A percentile compares a stretch with the other conserved stretches of the same genome.
Evolutionary conservation across 1,140 invertebrate species (phyloP).

Genomic region (Schlechtendalia chinensis): DNA sequence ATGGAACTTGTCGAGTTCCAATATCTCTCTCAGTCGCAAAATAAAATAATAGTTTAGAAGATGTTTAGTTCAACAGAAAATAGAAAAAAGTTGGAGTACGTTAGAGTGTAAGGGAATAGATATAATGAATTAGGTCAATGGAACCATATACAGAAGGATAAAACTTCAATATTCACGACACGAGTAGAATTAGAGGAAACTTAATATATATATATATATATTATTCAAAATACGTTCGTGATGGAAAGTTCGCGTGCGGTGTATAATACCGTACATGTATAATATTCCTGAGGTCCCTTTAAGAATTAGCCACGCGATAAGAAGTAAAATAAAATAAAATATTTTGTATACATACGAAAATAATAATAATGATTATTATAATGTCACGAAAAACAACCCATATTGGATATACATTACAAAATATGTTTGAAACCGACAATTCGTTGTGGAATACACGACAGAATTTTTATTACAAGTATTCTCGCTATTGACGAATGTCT

Average conservation of each 20-base stretch:
- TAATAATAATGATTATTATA: slow-evolving; percentile 38
- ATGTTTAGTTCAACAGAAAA: not conserved
- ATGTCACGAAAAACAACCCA: slow-evolving; percentile 39
- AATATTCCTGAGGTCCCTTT: not conserved
- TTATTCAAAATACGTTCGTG: slow-evolving; percentile 48
- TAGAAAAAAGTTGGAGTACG: not conserved
- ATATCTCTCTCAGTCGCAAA: not conserved
- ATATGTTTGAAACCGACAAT: slow-evolving; percentile 13
- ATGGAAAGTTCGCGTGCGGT: slow-evolving; percentile 40
- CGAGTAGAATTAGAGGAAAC: slow-evolving; percentile 38
- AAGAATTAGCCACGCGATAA: slow-evolving; percentile 42
- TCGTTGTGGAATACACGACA: not conserved
- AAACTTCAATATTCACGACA: slow-evolving; percentile 31
- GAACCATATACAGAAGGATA: not conserved
- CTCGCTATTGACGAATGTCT: not conserved
- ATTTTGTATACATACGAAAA: slow-evolving; percentile 16
- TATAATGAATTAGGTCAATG: slow-evolving; percentile 32
- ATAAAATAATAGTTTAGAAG: slow-evolving; percentile 31
- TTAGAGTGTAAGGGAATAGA: not conserved
- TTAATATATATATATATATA: slow-evolving; percentile 27
- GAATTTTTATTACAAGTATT: not conserved
- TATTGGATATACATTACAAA: slow-evolving; percentile 27
- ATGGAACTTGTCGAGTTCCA: not conserved
- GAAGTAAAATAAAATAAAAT: slow-evolving; percentile 23
- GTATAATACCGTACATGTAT: not conserved